These are phyloP conservation scores for Propithecus coquereli DNA, from an alignment of 2,113 vertebrate genomes.

Conservation along the genomic window DNA sequence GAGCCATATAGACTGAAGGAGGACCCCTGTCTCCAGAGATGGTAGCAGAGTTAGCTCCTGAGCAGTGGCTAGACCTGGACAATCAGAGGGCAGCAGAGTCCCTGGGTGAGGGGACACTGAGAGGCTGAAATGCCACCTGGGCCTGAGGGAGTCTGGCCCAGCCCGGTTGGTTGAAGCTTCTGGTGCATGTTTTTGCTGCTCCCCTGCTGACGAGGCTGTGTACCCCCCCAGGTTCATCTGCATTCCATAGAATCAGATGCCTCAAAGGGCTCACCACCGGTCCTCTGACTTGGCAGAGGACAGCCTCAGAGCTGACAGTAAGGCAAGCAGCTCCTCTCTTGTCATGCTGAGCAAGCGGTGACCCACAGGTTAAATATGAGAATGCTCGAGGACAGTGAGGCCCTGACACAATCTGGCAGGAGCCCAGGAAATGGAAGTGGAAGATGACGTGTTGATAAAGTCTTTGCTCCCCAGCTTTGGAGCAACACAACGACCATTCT, in stretches of 20 bases:
- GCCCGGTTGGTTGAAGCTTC: fast-evolving
- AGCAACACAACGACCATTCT: fast-evolving
- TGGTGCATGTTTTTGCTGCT: fast-evolving
- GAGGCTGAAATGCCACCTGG: not conserved
- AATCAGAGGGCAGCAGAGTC: not conserved
- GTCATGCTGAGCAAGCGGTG: not conserved
- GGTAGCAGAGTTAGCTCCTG: not conserved
- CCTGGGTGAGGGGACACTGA: not conserved
- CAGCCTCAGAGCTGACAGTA: not conserved
- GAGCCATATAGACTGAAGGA: not conserved
- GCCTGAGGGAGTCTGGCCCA: not conserved
- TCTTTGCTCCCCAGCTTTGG: not conserved
- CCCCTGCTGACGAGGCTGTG: not conserved
- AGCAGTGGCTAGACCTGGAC: not conserved
- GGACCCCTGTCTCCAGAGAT: not conserved
- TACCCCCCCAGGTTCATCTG: fast-evolving
- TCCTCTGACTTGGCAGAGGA: not conserved
- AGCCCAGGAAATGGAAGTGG: not conserved
- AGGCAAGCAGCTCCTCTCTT: fast-evolving
- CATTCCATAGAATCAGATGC: not conserved
- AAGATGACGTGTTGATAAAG: fast-evolving
- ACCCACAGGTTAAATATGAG: not conserved
- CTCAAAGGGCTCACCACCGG: fast-evolving
- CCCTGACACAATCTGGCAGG: not conserved
- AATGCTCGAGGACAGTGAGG: not conserved